These are phyloP conservation scores for Carabus problematicus DNA, from an alignment of 2,888 invertebrate species.

Conservation along the genomic window DNA sequence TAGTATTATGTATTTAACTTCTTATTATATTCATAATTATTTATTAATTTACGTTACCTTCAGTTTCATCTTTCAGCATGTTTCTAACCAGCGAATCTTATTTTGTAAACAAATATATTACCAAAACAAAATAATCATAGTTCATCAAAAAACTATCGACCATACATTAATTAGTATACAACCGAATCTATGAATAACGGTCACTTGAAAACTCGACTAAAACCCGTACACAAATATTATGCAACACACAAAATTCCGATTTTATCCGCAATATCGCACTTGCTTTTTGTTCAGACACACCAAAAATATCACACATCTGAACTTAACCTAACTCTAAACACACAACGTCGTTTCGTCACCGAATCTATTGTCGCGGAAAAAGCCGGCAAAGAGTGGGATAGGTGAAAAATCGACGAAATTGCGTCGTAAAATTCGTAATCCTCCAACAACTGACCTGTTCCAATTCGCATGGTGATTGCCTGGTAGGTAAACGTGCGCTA, in stretches of 20 bases:
- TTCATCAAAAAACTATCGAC: too few species aligned
- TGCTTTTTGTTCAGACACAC: not conserved
- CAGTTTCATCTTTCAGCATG: too few species aligned
- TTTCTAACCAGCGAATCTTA: too few species aligned
- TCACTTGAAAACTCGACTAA: too few species aligned
- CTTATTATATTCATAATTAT: too few species aligned
- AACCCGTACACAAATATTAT: constrained; percentile 1
- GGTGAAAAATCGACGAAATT: not conserved
- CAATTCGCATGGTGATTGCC: constrained; percentile 49
- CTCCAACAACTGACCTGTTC: constrained; percentile 50
- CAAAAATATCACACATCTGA: not conserved
- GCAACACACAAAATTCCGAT: constrained; percentile 3
- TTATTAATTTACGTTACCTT: too few species aligned
- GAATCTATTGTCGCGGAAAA: not conserved
- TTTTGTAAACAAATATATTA: too few species aligned
- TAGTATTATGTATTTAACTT: too few species aligned
- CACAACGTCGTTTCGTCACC: not conserved
- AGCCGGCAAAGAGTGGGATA: not conserved
- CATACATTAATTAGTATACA: too few species aligned
- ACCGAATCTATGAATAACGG: too few species aligned
- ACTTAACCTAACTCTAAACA: not conserved
- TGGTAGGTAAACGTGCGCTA: constrained; percentile 15
- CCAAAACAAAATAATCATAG: too few species aligned
- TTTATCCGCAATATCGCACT: not conserved
- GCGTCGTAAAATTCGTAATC: constrained; percentile 13